These are phyloP conservation scores for Muscicapa comitata DNA, from an alignment of 2,797 vertebrate genomes.

Conservation along the genomic window DNA sequence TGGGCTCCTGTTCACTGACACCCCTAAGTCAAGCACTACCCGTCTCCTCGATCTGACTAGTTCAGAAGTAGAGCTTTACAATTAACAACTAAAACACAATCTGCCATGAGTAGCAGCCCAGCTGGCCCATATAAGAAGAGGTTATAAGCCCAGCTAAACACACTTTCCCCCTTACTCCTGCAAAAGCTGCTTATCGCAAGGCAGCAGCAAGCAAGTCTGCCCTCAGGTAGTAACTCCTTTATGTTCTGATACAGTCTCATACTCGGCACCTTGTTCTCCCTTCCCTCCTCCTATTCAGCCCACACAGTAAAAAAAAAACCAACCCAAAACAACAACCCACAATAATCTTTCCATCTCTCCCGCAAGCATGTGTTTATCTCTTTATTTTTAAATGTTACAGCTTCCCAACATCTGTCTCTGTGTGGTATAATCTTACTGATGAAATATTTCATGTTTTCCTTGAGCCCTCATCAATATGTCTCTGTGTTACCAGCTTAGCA, in stretches of 20 bases:
- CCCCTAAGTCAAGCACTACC: background rate
- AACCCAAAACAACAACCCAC: background rate
- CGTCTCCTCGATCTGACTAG: background rate
- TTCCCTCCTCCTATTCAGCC: conserved; percentile 12
- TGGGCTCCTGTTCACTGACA: fast-evolving
- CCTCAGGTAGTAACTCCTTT: conserved; percentile 52
- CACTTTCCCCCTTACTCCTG: background rate
- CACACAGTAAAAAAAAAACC: background rate
- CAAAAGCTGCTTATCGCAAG: background rate
- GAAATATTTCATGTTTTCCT: conserved; percentile 85
- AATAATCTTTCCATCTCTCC: conserved; percentile 69
- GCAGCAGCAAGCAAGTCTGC: conserved; percentile 44
- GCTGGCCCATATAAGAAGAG: fast-evolving
- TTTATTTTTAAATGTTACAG: conserved; percentile 84
- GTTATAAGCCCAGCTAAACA: background rate
- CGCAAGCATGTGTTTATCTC: conserved; percentile 81
- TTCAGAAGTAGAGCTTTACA: background rate
- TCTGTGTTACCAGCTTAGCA: conserved; percentile 81
- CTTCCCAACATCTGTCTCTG: conserved; percentile 85
- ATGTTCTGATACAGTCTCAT: background rate
- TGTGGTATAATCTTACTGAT: conserved; percentile 85
- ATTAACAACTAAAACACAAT: background rate
- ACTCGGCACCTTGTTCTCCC: background rate
- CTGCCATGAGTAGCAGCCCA: background rate
- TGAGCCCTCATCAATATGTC: conserved; percentile 85